A percentile compares a stretch with the other conserved stretches of the same genome.
Conservation (phyloP, 2,113 vertebrate species). For the Pelecanoides urinatrix region DNA sequence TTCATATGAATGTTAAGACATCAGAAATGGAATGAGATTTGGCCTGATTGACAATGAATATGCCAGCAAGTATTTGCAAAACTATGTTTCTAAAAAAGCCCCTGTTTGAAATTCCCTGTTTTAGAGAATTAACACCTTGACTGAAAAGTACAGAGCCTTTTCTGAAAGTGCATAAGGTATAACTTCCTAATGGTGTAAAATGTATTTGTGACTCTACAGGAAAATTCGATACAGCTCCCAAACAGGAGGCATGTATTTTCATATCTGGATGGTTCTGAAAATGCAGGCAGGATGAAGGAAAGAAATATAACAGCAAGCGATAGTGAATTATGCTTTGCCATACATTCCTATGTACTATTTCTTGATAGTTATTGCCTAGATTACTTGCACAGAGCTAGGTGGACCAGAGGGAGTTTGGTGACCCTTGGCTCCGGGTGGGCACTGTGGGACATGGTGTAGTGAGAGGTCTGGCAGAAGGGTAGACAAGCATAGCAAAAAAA, state of each 20-base stretch:
- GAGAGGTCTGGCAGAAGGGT: not conserved
- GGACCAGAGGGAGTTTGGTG: not conserved
- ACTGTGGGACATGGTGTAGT: not conserved
- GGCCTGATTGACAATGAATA: not conserved
- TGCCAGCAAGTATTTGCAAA: not conserved
- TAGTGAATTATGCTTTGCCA: not conserved
- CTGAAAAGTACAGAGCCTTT: not conserved
- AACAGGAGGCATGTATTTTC: not conserved
- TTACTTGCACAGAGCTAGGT: not conserved
- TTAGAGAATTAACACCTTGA: not conserved
- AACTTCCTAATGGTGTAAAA: not conserved
- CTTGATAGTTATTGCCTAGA: not conserved
- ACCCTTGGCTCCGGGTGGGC: not conserved
- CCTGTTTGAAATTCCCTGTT: not conserved
- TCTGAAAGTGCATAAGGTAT: not conserved
- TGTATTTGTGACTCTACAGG: not conserved
- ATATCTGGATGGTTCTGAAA: not conserved
- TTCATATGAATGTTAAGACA: not conserved
- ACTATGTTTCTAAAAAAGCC: not conserved
- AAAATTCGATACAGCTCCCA: not conserved
- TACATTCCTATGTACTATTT: accelerated
- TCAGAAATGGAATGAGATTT: not conserved
- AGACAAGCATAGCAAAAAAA: not conserved
- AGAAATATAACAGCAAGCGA: not conserved
- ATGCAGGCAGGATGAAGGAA: not conserved